A percentile compares a stretch with the other conserved stretches of the same genome.
Conservation (phyloP, 2,797 vertebrate species). For the Propithecus deckenii region DNA sequence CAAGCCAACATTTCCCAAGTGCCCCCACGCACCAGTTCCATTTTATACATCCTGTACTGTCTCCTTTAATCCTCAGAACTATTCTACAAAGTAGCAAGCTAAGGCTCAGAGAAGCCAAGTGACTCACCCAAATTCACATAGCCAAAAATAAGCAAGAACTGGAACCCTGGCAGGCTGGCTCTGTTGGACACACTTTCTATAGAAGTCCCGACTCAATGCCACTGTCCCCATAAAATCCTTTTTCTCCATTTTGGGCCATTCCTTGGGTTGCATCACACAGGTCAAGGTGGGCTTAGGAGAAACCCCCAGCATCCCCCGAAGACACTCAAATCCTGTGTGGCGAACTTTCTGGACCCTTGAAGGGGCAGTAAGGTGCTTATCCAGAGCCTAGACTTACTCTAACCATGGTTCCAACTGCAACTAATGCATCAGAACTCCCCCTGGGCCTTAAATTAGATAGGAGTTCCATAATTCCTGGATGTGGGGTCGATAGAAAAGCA, state of each 20-base stretch:
- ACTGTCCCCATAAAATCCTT: rapidly evolving
- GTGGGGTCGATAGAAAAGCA: conserved; percentile 60
- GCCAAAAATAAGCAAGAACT: neutral
- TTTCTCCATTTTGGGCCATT: neutral
- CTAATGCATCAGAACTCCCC: neutral
- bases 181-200: neutral
- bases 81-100: neutral
- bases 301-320: neutral
- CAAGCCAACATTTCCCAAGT: neutral
- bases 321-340: neutral
- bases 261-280: neutral
- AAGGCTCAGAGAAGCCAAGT: neutral
- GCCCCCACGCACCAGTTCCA: neutral
- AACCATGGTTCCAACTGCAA: neutral
- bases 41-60: neutral
- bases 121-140: neutral
- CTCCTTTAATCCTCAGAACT: neutral
- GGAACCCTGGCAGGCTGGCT: neutral
- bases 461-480: conserved; percentile 39
- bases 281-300: neutral
- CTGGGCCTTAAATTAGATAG: conserved; percentile 42
- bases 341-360: conserved; percentile 6
- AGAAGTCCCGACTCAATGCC: neutral
- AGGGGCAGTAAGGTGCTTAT: neutral
- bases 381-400: conserved; percentile 21